Conservation (phyloP, 2,888 invertebrate genomes). For the Eupelmus urozonus region DNA sequence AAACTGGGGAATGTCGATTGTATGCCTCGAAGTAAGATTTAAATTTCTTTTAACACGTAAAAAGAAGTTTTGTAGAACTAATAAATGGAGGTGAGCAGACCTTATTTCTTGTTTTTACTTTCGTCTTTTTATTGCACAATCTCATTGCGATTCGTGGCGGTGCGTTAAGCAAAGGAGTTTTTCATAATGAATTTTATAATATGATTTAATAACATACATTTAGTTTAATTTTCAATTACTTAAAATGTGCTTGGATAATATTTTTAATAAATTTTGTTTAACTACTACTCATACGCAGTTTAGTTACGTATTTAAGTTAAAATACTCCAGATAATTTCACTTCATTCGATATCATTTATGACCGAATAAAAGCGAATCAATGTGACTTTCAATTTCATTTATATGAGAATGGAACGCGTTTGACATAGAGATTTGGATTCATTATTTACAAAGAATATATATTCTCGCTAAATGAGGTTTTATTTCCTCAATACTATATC, state of each 20-base stretch:
- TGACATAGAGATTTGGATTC: constrained; percentile 22
- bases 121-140: constrained; percentile 45
- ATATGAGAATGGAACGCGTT: constrained; percentile 16
- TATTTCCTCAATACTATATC: too few species aligned
- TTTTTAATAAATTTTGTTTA: too few species aligned
- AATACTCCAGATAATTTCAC: constrained; percentile 5
- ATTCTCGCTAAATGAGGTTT: constrained; percentile 20
- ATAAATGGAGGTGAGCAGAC: not conserved
- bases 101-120: constrained; percentile 2
- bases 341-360: not conserved
- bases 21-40: too few species aligned
- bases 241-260: too few species aligned
- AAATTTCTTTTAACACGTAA: too few species aligned
- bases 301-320: not conserved
- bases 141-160: constrained; percentile 8
- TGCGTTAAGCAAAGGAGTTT: constrained; percentile 3
- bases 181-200: not conserved
- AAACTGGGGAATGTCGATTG: too few species aligned
- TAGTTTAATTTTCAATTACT: too few species aligned
- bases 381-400: not conserved
- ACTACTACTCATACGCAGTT: not conserved
- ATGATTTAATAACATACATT: not conserved
- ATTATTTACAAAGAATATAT: constrained; percentile 44
- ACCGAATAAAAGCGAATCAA: too few species aligned
- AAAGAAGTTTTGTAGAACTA: not conserved